Conservation (phyloP, 2,113 vertebrate genomes). For the Hippocampus mohnikei region DNA sequence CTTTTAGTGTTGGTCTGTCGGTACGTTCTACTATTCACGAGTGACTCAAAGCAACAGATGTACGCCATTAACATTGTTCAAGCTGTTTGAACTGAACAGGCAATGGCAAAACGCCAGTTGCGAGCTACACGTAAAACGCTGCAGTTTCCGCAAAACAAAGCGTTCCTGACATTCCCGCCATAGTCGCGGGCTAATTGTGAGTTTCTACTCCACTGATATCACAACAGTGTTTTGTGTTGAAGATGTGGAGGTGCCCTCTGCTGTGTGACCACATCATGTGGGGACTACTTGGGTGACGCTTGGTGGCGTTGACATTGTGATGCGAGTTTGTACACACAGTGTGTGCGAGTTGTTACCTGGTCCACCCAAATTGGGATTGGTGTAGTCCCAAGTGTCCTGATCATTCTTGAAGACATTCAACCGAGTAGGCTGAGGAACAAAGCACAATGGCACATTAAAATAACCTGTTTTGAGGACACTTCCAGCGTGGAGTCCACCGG, state of each 20-base stretch:
- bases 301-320: not conserved
- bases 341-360: slow-evolving; percentile 80
- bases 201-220: not conserved
- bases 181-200: not conserved
- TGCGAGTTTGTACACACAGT: slow-evolving; percentile 24
- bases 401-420: slow-evolving; percentile 98
- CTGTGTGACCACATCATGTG: not conserved
- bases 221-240: slow-evolving; percentile 2
- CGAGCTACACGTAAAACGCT: not conserved
- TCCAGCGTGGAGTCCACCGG: not conserved
- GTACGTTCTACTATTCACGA: not conserved
- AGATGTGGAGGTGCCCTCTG: not conserved
- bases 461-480: not conserved
- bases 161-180: not conserved
- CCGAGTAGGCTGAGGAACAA: slow-evolving; percentile 81
- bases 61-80: not conserved
- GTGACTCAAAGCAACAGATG: not conserved
- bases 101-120: not conserved
- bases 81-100: not conserved
- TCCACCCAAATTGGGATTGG: slow-evolving; percentile 88
- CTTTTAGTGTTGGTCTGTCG: not conserved
- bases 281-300: not conserved
- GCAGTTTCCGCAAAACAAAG: not conserved
- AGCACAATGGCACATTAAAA: not conserved
- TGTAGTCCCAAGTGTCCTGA: slow-evolving; percentile 98